phyloP scores from a whole-genome alignment of 2,888 invertebrate genomes.

The Brachyptera risi region DNA sequence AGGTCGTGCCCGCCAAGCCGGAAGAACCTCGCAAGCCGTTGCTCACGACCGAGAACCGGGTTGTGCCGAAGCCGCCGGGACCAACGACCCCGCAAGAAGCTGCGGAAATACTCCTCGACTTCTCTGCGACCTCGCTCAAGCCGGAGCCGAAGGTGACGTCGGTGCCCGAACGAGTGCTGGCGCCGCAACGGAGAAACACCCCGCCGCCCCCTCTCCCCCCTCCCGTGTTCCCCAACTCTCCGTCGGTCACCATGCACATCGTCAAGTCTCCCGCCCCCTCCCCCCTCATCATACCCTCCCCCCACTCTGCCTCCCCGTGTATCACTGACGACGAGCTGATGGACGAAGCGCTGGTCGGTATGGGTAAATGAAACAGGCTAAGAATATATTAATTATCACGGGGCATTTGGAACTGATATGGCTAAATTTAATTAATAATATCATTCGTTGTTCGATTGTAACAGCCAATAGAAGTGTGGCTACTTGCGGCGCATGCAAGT shows the following conservation, averaged over 20 bases:
- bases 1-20: not conserved
- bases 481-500: too few relatives aligned
- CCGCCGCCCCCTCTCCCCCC: conserved; percentile 45
- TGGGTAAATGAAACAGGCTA: conserved; percentile 57
- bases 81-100: conserved; percentile 55
- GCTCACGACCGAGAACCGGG: not conserved
- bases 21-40: conserved; percentile 11
- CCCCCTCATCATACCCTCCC: conserved; percentile 57
- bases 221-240: conserved; percentile 59
- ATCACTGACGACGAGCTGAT: conserved; percentile 87
- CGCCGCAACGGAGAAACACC: conserved; percentile 44
- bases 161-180: too few relatives aligned
- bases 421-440: too few relatives aligned
- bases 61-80: conserved; percentile 11
- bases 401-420: too few relatives aligned
- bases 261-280: conserved; percentile 61
- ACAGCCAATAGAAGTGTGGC: too few relatives aligned
- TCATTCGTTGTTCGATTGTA: too few relatives aligned
- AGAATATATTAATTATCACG: conserved; percentile 13
- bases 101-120: conserved; percentile 62
- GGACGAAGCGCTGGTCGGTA: conserved; percentile 80
- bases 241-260: conserved; percentile 60
- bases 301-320: conserved; percentile 63
- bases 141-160: conserved; percentile 39
- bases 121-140: conserved; percentile 57